Evolutionary conservation across 2,888 invertebrate genomes (phyloP), one percentile per base, ranked within the genome.

Genomic region (Megastigmus dorsalis): DNA sequence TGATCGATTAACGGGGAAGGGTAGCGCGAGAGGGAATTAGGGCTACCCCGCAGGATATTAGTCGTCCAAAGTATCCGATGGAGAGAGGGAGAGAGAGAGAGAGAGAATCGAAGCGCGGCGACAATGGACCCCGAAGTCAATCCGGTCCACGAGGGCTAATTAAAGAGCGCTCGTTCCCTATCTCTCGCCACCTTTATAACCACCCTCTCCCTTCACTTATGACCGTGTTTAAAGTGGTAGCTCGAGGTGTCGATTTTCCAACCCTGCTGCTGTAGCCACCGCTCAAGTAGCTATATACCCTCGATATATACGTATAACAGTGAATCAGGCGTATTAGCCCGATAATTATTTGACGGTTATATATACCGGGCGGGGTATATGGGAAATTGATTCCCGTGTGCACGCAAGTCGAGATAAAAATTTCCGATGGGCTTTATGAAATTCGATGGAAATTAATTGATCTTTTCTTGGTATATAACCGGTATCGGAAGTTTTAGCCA

Each of bases 71-170:
- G 65, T 48, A 65, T 50, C 33, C 43, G 62, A 54, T n/a, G 18
- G 69, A 52, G 50, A 63, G 36, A 41, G n/a, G 36, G 9, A 2
- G 10, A 26, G 28, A n/a, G 69, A 52, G 50, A 63, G 36, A 41
- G n/a, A 30, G 9, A 2, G 10, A 26, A 15, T 13, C 18, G 41
- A 13, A 23, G 13, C 9, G 36, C 41, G 65, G 30, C 18, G 75
- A 70, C 68, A 75, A 70, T 70, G 62, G 71, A n/a, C 66, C 48
- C 9, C 66, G 59, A n/a, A 62, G 67, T 67, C 71, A 30, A 55
- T 74, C 72, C 59, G 66, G 43, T 66, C 48, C 65, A 59, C 65
- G 45, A 74, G 69, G 52, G 65, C 69, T 74, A 74, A 74, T 74
- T 74, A 65, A 69, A 69, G 69, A 57, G 43, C 18, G 7, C 57